A percentile compares a stretch with the other conserved stretches of the same genome.
phyloP scores from a whole-genome alignment of 2,888 invertebrate genomes.

The Limnephilus marmoratus region DNA sequence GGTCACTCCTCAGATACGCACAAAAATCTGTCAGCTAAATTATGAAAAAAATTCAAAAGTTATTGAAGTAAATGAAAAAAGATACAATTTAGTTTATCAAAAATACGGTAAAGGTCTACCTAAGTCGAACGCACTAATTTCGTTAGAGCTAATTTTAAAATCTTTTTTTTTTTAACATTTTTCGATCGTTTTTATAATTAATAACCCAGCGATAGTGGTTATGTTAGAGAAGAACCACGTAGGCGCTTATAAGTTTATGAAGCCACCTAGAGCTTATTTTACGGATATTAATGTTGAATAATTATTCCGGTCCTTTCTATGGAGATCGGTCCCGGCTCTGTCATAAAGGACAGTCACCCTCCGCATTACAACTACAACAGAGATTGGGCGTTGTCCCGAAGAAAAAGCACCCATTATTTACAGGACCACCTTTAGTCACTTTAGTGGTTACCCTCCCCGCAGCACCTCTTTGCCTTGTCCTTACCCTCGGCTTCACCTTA shows the following conservation, averaged over 20 bases:
- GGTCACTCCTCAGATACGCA: too few relatives aligned
- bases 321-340: not conserved
- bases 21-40: too few relatives aligned
- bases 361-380: slow-evolving; percentile 22
- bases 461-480: not conserved
- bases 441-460: slow-evolving; percentile 6
- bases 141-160: not conserved
- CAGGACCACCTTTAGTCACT: slow-evolving; percentile 42
- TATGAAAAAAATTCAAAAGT: too few relatives aligned
- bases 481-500: not conserved
- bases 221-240: not conserved
- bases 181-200: not conserved
- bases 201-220: not conserved
- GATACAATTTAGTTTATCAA: too few relatives aligned
- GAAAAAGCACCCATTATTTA: slow-evolving; percentile 34
- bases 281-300: not conserved
- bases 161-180: not conserved
- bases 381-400: slow-evolving; percentile 41
- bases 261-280: not conserved
- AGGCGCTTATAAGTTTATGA: not conserved
- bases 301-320: not conserved
- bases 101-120: too few relatives aligned
- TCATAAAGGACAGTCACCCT: slow-evolving; percentile 10
- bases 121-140: not conserved
- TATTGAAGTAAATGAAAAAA: too few relatives aligned